Evolutionary conservation across 1,140 invertebrate species (phyloP).

Genomic region (Lasioglossum baleicum): DNA sequence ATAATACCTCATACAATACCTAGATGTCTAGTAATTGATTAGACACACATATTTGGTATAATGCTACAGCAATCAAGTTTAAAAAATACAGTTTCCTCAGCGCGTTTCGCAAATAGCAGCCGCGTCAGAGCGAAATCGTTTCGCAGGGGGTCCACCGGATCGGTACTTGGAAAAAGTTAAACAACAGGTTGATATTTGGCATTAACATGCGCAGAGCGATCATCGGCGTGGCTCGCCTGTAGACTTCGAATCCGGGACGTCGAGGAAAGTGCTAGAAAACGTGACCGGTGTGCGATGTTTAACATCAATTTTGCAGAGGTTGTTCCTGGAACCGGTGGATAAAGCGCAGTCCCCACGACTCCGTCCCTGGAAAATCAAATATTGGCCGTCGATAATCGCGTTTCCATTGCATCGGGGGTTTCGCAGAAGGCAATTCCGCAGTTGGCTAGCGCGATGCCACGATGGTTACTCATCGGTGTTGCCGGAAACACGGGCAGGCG

Average conservation of each 20-base stretch:
- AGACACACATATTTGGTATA: too few relatives aligned
- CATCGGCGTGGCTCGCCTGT: background rate
- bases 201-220: background rate
- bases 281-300: background rate
- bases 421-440: conserved; percentile 11
- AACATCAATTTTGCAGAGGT: background rate
- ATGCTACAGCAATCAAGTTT: too few relatives aligned
- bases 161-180: too few relatives aligned
- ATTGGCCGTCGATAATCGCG: conserved; percentile 30
- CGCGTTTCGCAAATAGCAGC: too few relatives aligned
- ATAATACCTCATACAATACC: too few relatives aligned
- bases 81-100: too few relatives aligned
- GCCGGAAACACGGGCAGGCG: conserved; percentile 20
- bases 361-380: conserved; percentile 29
- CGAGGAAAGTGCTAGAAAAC: too few relatives aligned
- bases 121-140: too few relatives aligned
- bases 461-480: background rate
- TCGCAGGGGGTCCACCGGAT: too few relatives aligned
- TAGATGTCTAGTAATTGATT: too few relatives aligned
- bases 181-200: background rate
- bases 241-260: background rate
- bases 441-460: background rate
- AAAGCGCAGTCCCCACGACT: background rate
- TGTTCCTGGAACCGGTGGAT: conserved; percentile 14
- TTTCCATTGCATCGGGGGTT: background rate